These are phyloP conservation scores for Genyomyrus donnyi DNA, from an alignment of 2,113 vertebrate species.

Conservation along the genomic window DNA sequence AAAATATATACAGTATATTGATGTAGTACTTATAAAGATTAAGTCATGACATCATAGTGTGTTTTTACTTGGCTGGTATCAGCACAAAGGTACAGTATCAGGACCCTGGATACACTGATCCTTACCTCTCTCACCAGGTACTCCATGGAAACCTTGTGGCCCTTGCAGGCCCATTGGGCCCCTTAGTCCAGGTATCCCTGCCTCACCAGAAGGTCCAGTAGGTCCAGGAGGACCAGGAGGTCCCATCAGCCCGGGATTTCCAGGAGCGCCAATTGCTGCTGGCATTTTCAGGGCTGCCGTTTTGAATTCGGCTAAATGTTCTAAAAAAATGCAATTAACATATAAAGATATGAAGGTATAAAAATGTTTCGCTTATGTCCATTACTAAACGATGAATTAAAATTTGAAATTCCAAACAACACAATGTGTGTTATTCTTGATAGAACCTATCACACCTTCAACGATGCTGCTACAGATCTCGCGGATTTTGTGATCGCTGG, in stretches of 20 bases:
- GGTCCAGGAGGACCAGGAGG: conserved; percentile 42
- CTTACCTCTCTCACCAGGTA: conserved; percentile 63
- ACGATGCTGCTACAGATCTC: conserved; percentile 64
- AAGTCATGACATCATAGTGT: not conserved
- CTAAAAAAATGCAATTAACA: conserved; percentile 35
- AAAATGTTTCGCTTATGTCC: not conserved
- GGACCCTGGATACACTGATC: not conserved
- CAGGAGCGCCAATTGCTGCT: conserved; percentile 53
- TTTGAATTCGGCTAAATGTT: conserved; percentile 61
- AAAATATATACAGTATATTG: not conserved
- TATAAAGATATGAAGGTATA: not conserved
- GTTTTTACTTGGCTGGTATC: not conserved
- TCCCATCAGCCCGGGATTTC: conserved; percentile 52
- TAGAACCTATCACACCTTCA: conserved; percentile 48
- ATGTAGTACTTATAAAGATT: not conserved
- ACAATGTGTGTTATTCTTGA: not conserved
- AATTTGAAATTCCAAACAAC: not conserved
- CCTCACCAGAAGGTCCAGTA: conserved; percentile 48
- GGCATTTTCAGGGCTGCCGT: conserved; percentile 60
- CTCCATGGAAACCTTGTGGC: conserved; percentile 59
- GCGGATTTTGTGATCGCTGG: conserved; percentile 57
- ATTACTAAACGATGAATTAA: not conserved
- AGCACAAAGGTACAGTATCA: not conserved
- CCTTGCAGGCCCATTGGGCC: conserved; percentile 57
- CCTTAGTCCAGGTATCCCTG: conserved; percentile 47